Conservation (phyloP, 1,140 invertebrate species). For the Paraescarpia echinospica region DNA sequence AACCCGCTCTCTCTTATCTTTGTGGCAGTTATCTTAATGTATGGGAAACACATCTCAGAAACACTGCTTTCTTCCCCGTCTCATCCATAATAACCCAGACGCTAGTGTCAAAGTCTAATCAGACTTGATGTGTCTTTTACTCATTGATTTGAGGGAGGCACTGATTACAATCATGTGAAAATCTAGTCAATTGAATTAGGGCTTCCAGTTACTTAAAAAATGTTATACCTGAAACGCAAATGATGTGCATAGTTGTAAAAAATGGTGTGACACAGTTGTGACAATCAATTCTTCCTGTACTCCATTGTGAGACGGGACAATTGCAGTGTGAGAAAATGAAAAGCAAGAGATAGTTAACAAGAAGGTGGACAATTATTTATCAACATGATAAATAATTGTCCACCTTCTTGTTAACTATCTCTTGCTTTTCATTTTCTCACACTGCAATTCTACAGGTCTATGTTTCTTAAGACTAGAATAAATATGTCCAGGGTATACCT, state of each 20-base stretch:
- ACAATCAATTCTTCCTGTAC: no score
- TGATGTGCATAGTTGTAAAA: no score
- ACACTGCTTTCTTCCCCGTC: background rate
- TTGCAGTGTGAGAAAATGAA: no score
- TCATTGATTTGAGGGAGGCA: background rate
- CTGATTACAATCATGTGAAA: background rate
- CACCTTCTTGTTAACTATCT: background rate
- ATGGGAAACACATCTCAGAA: no score
- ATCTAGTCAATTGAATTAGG: background rate
- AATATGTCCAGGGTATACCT: no score
- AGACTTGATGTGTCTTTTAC: background rate
- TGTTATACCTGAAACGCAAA: background rate
- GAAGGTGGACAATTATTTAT: no score
- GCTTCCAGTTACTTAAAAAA: background rate
- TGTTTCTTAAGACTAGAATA: no score
- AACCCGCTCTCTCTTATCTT: no score
- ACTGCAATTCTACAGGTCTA: no score
- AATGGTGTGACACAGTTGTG: no score
- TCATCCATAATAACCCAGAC: background rate
- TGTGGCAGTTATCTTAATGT: no score
- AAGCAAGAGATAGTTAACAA: no score
- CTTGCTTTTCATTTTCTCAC: background rate
- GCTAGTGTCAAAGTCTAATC: background rate
- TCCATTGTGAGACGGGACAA: background rate
- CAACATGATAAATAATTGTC: background rate